Conservation (phyloP, 2,888 invertebrate species). For the Mythimna ferrago region DNA sequence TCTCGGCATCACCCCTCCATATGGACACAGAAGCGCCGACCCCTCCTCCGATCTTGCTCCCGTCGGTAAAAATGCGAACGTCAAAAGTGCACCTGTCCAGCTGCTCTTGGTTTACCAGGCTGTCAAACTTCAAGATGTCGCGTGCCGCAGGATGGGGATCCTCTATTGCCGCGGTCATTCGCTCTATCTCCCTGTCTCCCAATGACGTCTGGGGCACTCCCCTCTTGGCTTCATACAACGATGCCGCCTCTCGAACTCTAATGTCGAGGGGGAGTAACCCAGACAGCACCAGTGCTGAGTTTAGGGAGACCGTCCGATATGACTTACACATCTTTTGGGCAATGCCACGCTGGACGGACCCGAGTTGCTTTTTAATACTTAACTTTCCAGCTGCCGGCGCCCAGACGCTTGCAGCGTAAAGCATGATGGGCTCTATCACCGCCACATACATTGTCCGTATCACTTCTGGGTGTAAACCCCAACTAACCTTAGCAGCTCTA, state of each 20-base stretch:
- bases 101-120: background rate
- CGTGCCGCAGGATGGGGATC: background rate
- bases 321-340: conserved; percentile 40
- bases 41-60: background rate
- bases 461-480: no score
- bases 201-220: background rate
- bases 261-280: background rate
- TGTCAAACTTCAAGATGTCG: background rate
- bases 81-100: background rate
- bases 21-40: background rate
- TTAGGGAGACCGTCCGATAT: conserved; percentile 27
- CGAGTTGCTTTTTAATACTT: conserved; percentile 3
- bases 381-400: conserved; percentile 7
- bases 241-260: background rate
- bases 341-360: conserved; percentile 29
- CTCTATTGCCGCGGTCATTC: background rate
- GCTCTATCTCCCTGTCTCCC: background rate
- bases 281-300: no score
- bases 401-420: conserved; percentile 47
- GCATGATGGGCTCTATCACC: conserved; percentile 21
- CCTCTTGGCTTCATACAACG: conserved; percentile 1
- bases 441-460: background rate
- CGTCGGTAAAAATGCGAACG: background rate
- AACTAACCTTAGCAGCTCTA: no score
- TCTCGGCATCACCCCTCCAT: background rate